phyloP scores from a whole-genome alignment of 2,888 invertebrate genomes.

The Heteromyza rotundicornis region DNA sequence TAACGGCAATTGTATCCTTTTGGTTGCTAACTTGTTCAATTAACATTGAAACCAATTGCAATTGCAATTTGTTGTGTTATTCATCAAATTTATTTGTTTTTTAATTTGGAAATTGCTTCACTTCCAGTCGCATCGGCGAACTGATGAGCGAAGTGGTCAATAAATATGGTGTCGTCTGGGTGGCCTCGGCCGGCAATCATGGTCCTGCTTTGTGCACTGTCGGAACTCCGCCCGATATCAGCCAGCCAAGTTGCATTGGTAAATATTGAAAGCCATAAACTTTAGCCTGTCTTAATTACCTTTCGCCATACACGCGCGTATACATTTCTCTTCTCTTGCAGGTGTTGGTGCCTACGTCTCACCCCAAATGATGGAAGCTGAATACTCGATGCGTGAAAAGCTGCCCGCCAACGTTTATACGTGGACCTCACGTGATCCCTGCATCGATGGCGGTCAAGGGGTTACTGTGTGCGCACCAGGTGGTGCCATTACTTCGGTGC shows the following conservation, averaged over 20 bases:
- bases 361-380: constrained; percentile 96
- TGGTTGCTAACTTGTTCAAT: no score
- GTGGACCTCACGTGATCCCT: constrained; percentile 89
- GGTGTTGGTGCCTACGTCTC: constrained; percentile 97
- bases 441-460: constrained; percentile 87
- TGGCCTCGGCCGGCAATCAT: constrained; percentile 94
- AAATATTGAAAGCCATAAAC: constrained; percentile 30
- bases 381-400: constrained; percentile 88
- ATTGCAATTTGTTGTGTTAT: no score
- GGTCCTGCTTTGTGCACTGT: constrained; percentile 78
- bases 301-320: no score
- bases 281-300: no score
- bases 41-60: no score
- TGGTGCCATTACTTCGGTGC: constrained; percentile 91
- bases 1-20: no score
- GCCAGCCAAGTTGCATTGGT: constrained; percentile 84
- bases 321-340: constrained; percentile 46
- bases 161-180: constrained; percentile 91
- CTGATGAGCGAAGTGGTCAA: constrained; percentile 87
- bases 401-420: constrained; percentile 87
- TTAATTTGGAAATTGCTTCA: no score
- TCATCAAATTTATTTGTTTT: no score
- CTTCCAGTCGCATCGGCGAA: constrained; percentile 79
- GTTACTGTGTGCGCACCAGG: constrained; percentile 93
- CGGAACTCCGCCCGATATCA: constrained; percentile 86